Evolutionary conservation across 1,140 invertebrate species (phyloP), one percentile per base, ranked within the genome.

Genomic region (Eurytemora carolleeae): DNA sequence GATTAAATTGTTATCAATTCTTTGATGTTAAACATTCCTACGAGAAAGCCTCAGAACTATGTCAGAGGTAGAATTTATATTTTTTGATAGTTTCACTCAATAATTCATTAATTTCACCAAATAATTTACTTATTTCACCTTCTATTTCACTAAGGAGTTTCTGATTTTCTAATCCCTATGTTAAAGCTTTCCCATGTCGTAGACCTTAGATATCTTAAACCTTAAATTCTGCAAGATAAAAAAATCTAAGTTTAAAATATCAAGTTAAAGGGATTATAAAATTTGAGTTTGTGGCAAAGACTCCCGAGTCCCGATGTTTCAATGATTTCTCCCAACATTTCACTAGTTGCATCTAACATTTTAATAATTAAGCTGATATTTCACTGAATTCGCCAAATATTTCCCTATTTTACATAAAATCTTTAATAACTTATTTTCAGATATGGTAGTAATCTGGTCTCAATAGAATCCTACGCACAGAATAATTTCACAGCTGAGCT

Each of bases 1-100:
- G 86, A 67, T 80, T 91, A 70, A 80, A 90, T 73, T 93, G 89
- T 76, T 93, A 91, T 75, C 90, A 88, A 79, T 91, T 90, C 77
- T 92, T 92, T 77, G 89, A 87, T 75, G 91, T 92, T 69, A 84
- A 82, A 74, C 88, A 93, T 78, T 93, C 89, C 62, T 93, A 88
- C 87, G 85, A 87, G 76, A 90, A 87, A 77, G 87, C 88, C 64
- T 87, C 86, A 63, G 86, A 91, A 77, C 77, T 93, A 73, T 92
- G 89, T 77, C 83, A 85, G 78, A 86, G 87, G 88, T 93, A 79
- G 75, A 66, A 60, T 21, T 12, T 3, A 19, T 52, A 53, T 53
- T 24, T 58, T 58, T 58, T 24, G 24, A n/a, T n/a, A n/a, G n/a
- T n/a, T n/a, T n/a, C n/a, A n/a, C n/a, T n/a, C n/a, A n/a, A n/a